These are phyloP conservation scores for Hypselothyrea guttata DNA, from an alignment of 2,888 invertebrate genomes.

Conservation along the genomic window DNA sequence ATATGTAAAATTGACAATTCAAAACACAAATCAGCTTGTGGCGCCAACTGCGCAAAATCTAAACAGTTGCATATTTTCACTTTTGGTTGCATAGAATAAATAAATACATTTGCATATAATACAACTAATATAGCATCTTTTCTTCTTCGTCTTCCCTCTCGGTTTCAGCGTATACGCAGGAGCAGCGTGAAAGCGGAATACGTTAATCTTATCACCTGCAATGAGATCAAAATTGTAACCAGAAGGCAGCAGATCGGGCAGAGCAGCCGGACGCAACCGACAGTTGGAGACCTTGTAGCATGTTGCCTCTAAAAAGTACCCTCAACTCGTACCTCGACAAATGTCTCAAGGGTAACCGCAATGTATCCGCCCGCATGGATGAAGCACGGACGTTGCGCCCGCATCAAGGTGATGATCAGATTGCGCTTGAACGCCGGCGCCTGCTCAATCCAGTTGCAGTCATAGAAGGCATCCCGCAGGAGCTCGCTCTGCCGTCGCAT, in stretches of 20 bases:
- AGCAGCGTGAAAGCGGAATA: conserved; percentile 75
- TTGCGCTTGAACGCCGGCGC: conserved; percentile 81
- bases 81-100: no score
- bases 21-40: no score
- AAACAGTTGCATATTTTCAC: no score
- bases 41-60: no score
- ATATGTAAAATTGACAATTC: no score
- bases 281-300: no score
- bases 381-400: conserved; percentile 83
- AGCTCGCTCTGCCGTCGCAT: conserved; percentile 83
- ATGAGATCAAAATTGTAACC: not conserved
- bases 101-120: no score
- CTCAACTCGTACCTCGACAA: conserved; percentile 80
- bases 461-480: conserved; percentile 83
- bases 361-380: conserved; percentile 84
- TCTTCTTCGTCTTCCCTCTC: no score
- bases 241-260: not conserved
- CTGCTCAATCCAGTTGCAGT: conserved; percentile 84
- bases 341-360: conserved; percentile 83
- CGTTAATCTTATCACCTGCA: conserved; percentile 80
- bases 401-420: conserved; percentile 83
- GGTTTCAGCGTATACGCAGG: no score
- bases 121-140: no score
- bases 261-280: not conserved
- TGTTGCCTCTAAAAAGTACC: not conserved